Base-by-base conservation (phyloP, 92 coral and sea anemone species). In the Paragorgia papillata region DNA sequence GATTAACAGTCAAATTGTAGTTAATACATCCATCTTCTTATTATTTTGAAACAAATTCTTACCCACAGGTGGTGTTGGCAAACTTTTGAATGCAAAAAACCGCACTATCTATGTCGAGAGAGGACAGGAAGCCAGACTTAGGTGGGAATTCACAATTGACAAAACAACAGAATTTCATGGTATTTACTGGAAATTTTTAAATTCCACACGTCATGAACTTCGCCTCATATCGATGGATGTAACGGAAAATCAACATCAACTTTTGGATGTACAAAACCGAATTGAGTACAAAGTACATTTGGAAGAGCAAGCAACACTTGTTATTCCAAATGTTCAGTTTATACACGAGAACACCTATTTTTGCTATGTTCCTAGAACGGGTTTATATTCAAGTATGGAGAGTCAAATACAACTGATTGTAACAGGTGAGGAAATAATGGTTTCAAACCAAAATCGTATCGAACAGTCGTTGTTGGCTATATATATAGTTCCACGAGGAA, bases 71-170 rank as follows among this genome's bases (percentile, higher is more conserved):
- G 68, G 68, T 25, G 68, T 25, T 2, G 40, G 0, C 14, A 62
- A 29, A 31, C 43, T 9, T 31, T 10, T 62, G 68, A 62, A 31
- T 34, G 43, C 10, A 31, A 31, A 62, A 62, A 31, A 31, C 10
- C 68, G 68, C 28, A 31, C 48, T 19, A 25, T 62, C 14, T 7
- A 13, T 62, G 44, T 32, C 19, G 27, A 9, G 3, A 39, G 1
- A 1, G 68, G 68, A 62, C 46, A 62, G 24, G 48, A 62, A 62
- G 68, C 68, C 9, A 62, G 46, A 31, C 24, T 62, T 14, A 62
- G 4, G 0, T 62, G 68, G 68, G 27, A 31, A 8, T 62, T 62
- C 39, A 26, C 19, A 62, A 62, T 43, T 30, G 39, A 30, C 44
- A 15, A 62, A 6, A 31, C 20, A 9, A 62, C 32, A 21, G 1